Base-by-base conservation (phyloP, 2,888 invertebrate genomes). In the Chymomyza procnemis region DNA sequence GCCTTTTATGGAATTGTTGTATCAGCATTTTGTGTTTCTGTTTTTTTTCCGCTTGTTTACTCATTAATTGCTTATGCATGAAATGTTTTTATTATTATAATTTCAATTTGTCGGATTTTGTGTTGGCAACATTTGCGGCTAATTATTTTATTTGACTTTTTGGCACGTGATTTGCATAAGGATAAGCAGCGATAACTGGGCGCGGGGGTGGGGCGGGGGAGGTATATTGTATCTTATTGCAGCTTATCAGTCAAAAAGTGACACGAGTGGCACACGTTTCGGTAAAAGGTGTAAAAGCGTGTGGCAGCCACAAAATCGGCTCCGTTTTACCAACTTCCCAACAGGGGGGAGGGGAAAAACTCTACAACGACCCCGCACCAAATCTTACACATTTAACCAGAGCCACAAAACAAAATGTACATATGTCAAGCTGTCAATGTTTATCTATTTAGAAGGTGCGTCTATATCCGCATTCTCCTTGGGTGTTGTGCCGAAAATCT, bases 341-440 rank as follows among this genome's bases (percentile, higher is more conserved):
- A 30, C 3, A 30, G 30, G 30, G 3, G 30, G 6, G 6, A 30
- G 30, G 30, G 3, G 34, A 5, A 41, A 41, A 34, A 41, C 30
- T 30, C 30, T 6, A 9, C 6, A 41, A 41, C 2, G 12, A 41
- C 34, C 9, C 34, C 34, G 3, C 3, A 41, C 12, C 34, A 41
- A 41, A 41, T 41, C 34, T 41, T 12, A 12, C 2, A 41, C 34
- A 41, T 41, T 41, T 41, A 41, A 12, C 3, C 12, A 41, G 34
- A 41, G 12, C 34, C 34, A 41, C 9, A 41, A 30, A 41, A 9
- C 9, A 41, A 41, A 41, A 64, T 80, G 76, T 76, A 85, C 83
- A 83, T 83, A 80, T 84, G 83, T 84, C 87, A 74, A 78, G 78
- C 86, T 87, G 87, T 87, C 83, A 87, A 85, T 84, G 76, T 75